These are phyloP conservation scores for Hydrozoanthus tunicans DNA, from an alignment of 64 coral and sea anemone species.

Conservation along the genomic window DNA sequence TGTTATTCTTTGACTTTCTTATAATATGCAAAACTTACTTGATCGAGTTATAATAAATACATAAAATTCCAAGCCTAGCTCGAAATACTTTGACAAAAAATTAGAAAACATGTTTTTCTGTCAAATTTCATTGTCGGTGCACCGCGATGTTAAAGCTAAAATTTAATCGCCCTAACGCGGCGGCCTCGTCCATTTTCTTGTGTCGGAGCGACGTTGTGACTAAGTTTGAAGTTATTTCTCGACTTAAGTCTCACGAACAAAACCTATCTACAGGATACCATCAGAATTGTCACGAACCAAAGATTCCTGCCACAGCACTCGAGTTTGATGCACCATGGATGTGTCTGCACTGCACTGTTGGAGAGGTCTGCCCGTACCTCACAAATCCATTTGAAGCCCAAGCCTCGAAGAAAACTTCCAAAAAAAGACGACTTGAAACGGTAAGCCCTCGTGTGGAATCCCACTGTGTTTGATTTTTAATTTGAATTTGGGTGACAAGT, in stretches of 20 bases:
- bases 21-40: no score
- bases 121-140: background rate
- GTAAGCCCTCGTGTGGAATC: constrained; percentile 1
- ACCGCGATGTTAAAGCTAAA: background rate
- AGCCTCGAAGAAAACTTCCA: constrained; percentile 7
- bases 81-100: background rate
- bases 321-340: constrained; percentile 61
- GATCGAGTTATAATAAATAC: no score
- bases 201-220: background rate
- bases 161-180: background rate
- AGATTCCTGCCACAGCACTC: constrained; percentile 49
- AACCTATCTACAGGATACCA: constrained; percentile 35
- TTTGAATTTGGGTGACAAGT: constrained; percentile 29
- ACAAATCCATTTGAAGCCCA: constrained; percentile 53
- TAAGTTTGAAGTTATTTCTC: background rate
- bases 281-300: constrained; percentile 52
- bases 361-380: constrained; percentile 38
- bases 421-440: constrained; percentile 48
- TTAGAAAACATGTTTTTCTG: background rate
- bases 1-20: no score
- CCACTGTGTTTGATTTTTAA: background rate
- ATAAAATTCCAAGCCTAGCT: background rate
- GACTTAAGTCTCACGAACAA: constrained; percentile 2
- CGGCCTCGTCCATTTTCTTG: background rate
- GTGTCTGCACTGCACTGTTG: constrained; percentile 33